A percentile compares a stretch with the other conserved stretches of the same genome.
phyloP scores from a whole-genome alignment of 2,797 vertebrate genomes.

The Lepus townsendii region DNA sequence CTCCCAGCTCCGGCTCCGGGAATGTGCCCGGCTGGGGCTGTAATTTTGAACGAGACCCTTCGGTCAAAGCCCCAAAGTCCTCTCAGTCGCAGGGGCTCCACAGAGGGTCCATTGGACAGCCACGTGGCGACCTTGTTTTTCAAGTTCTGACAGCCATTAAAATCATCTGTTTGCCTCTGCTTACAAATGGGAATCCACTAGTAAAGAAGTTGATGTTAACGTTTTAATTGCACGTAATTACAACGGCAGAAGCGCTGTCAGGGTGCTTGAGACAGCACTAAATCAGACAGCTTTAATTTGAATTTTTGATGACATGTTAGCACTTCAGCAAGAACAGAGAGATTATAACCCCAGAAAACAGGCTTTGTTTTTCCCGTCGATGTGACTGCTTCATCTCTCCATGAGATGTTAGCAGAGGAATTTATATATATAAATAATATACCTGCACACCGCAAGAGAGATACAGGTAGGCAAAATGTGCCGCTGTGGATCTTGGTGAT shows the following conservation, averaged over 20 bases:
- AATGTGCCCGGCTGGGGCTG: not conserved
- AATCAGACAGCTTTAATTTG: conserved; percentile 79
- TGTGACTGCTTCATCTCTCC: conserved; percentile 65
- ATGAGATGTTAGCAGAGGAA: conserved; percentile 51
- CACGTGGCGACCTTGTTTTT: not conserved
- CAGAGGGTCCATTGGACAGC: not conserved
- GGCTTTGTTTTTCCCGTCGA: conserved; percentile 70
- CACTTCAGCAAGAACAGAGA: conserved; percentile 78
- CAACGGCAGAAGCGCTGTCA: conserved; percentile 51
- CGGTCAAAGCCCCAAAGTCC: not conserved
- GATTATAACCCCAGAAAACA: conserved; percentile 76
- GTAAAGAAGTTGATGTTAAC: conserved; percentile 69
- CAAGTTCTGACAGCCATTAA: conserved; percentile 76
- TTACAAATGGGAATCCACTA: conserved; percentile 65
- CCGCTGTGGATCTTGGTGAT: conserved; percentile 58
- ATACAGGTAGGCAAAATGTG: conserved; percentile 62
- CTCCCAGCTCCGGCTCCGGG: not conserved
- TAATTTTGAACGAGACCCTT: not conserved
- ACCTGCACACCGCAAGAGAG: not conserved
- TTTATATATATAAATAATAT: not conserved
- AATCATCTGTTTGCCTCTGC: conserved; percentile 71
- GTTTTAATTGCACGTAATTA: conserved; percentile 69
- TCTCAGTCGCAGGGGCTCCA: not conserved
- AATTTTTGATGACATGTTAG: conserved; percentile 72
- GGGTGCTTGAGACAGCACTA: conserved; percentile 73